Evolutionary conservation across 2,113 vertebrate genomes (phyloP), one percentile per base, ranked within the genome.

Genomic region (Thermophis baileyi): DNA sequence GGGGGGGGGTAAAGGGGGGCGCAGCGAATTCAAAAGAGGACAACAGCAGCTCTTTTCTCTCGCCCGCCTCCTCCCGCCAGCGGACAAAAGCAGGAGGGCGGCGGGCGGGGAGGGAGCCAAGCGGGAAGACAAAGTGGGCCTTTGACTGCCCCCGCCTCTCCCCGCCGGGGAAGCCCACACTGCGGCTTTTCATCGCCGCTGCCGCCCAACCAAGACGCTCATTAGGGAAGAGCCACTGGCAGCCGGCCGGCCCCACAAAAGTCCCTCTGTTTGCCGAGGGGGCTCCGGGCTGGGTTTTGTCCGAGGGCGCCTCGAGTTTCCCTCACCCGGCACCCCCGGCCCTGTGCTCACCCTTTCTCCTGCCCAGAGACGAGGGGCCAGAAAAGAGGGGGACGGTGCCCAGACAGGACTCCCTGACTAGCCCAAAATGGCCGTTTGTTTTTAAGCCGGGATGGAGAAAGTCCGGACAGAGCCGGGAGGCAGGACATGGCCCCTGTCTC

Each of bases 191-290:
- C 97, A 97, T 97, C 95, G 90, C 93, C 87, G 88, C 95, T 92
- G 97, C 96, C 94, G 96, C 95, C 97, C 95, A 94, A 95, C 96
- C 95, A 95, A 94, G 95, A 96, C 92, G 94, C 95, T 96, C 97
- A 97, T 97, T 97, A 97, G 96, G 96, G 95, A 96, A 97, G 94
- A 95, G 6, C 16, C 96, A 96, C 96, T 96, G 96, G 96, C 95
- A 94, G 96, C 96, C 96, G 94, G 94, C 93, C 92, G 69, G 74
- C 95, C 94, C 95, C 97, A 97, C 97, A 97, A 97, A 97, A 97
- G 97, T 91, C 93, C 92, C 96, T 96, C 97, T 97, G 97, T 97
- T 96, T 94, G 96, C 95, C 91, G 89, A 91, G 25, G 96, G 94
- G 96, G 95, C 95, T 96, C 95, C 93, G 95, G 96, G 95, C 96